Base-by-base conservation (phyloP, 2,888 invertebrate species). In the Eupithecia tripunctaria region DNA sequence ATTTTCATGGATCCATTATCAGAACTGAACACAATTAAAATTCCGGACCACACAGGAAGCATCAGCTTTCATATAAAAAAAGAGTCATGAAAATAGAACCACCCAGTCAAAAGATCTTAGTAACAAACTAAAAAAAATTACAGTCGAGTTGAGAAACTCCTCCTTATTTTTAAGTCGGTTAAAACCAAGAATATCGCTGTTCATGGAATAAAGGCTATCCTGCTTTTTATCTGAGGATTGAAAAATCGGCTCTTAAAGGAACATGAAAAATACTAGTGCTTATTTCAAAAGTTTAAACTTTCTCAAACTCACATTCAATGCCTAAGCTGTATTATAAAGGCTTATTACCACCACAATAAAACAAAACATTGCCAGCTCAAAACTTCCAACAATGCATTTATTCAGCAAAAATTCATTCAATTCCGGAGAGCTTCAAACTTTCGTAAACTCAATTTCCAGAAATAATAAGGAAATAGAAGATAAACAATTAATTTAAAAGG, bases 391-490 rank as follows among this genome's bases (percentile, higher is more conserved):
- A 73, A 73, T 62, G 69, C 66, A 32, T 63, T 59, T 21, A 68
- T 4, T 64, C 68, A 41, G 56, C 67, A 64, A 64, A 72, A 72
- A 73, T 21, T 63, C 51, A 25, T 62, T 60, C 36, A 15, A 59
- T 56, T 59, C 47, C 62, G 43, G 25, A 66, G 38, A 51, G 62
- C 29, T 66, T 62, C 41, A 65, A 73, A 68, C 59, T 70, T 73
- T 68, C 27, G 41, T 41, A 63, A 73, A 70, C 66, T 73, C 73
- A 72, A 78, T 75, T 78, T 75, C 70, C 73, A 71, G 71, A 68
- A 71, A 72, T 76, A 75, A 76, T 76, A 66, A 67, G 41, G 51
- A 68, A 72, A 76, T 73, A 67, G 68, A 70, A 76, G 70, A 72
- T 66, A 67, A 73, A 66, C 72, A 75, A 71, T 75, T 74, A 74